A percentile compares a stretch with the other conserved stretches of the same genome.
Conservation (phyloP, 2,888 invertebrate genomes). For the Pelosia muscerda region DNA sequence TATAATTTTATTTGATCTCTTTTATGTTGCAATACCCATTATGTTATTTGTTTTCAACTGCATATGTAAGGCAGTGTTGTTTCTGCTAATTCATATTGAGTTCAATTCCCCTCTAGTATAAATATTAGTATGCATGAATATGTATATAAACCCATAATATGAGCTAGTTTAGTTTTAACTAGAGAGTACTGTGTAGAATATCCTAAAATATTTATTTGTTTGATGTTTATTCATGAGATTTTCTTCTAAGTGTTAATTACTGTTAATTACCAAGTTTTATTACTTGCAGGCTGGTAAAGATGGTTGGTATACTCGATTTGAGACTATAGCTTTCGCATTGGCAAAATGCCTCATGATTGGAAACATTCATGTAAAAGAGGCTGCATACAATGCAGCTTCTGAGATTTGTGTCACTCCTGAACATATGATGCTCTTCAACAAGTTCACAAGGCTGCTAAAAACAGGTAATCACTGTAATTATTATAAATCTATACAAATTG, state of each 20-base stretch:
- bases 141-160: no score
- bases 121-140: background rate
- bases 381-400: slow-evolving; percentile 83
- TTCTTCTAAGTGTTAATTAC: background rate
- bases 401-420: slow-evolving; percentile 88
- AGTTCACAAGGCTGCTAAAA: slow-evolving; percentile 84
- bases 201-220: background rate
- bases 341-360: slow-evolving; percentile 86
- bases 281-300: slow-evolving; percentile 78
- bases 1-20: background rate
- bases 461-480: slow-evolving; percentile 65
- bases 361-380: slow-evolving; percentile 75
- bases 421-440: slow-evolving; percentile 88
- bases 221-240: slow-evolving; percentile 15
- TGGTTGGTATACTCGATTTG: slow-evolving; percentile 83
- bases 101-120: background rate
- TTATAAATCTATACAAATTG: background rate
- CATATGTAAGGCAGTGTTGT: background rate
- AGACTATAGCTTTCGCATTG: slow-evolving; percentile 88
- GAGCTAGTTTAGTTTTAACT: background rate
- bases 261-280: slow-evolving; percentile 25
- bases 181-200: background rate
- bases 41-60: no score
- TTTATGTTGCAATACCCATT: background rate
- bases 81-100: background rate